A percentile compares a stretch with the other conserved stretches of the same genome.
These are phyloP conservation scores for Rhagophthalmus giganteus DNA, from an alignment of 2,888 invertebrate genomes.

Conservation along the genomic window DNA sequence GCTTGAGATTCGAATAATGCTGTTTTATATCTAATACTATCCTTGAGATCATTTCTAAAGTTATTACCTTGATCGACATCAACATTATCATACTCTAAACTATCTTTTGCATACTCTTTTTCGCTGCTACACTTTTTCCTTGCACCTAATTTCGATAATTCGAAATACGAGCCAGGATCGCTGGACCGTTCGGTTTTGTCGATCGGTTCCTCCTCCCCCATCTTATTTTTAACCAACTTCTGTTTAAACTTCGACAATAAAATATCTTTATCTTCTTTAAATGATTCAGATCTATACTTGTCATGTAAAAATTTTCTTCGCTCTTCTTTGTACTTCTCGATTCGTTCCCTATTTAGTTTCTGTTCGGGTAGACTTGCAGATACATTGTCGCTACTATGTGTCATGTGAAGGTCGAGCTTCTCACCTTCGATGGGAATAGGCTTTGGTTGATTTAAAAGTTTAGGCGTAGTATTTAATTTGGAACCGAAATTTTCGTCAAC, in stretches of 20 bases:
- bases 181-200: conserved; percentile 3
- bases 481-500: conserved; percentile 56
- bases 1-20: conserved; percentile 35
- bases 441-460: conserved; percentile 62
- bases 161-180: conserved; percentile 9
- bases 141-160: conserved; percentile 19
- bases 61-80: conserved; percentile 11
- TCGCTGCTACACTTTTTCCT: conserved; percentile 13
- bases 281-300: conserved; percentile 82
- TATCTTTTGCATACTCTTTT: conserved; percentile 28
- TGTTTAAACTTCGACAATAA: conserved; percentile 55
- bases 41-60: conserved; percentile 9
- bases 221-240: conserved; percentile 46
- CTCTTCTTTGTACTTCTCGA: conserved; percentile 90
- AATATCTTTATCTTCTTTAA: conserved; percentile 64
- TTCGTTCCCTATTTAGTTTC: conserved; percentile 74
- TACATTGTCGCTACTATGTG: conserved; percentile 48
- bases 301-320: conserved; percentile 81
- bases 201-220: conserved; percentile 14
- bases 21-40: conserved; percentile 33
- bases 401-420: conserved; percentile 44
- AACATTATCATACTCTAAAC: conserved; percentile 27
- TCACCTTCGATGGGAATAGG: conserved; percentile 54
- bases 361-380: conserved; percentile 40
- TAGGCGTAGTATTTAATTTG: conserved; percentile 60